Evolutionary conservation across 1,140 invertebrate species (phyloP).

Genomic region (Maniola jurtina): DNA sequence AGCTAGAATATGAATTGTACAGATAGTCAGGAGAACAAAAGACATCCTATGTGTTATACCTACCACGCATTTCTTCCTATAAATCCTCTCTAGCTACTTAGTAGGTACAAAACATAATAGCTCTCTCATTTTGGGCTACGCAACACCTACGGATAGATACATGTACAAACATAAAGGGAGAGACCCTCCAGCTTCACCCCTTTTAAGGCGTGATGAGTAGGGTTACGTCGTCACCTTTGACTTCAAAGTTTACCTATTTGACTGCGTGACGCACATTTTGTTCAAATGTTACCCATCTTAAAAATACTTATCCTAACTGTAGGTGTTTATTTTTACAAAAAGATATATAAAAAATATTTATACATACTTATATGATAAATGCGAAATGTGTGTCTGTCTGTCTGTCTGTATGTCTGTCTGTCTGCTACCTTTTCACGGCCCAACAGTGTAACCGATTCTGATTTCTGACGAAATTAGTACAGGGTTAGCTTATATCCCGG

Average conservation of each 20-base stretch:
- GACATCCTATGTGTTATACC: background rate
- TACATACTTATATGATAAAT: no score
- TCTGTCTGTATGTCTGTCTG: no score
- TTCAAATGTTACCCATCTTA: background rate
- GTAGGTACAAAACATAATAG: conserved; percentile 1
- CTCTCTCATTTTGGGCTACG: conserved; percentile 11
- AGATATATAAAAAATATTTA: no score
- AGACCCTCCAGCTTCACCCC: conserved; percentile 19
- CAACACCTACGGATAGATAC: conserved; percentile 2
- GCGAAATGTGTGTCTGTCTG: no score
- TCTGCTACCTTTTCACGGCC: no score
- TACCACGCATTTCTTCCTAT: background rate
- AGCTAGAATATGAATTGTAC: no score
- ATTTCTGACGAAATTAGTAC: no score
- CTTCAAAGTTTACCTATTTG: conserved; percentile 34
- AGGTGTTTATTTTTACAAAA: no score
- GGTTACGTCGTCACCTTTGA: conserved; percentile 32
- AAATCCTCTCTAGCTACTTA: conserved; percentile 8
- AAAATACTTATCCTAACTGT: background rate
- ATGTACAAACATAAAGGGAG: conserved; percentile 16
- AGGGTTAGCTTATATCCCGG: no score
- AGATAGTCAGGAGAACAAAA: no score
- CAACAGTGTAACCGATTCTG: no score
- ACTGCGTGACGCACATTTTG: conserved; percentile 14
- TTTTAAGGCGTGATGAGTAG: conserved; percentile 29